Evolutionary conservation across 2,888 invertebrate species (phyloP), one percentile per base, ranked within the genome.

Genomic region (Pachydiplax longipennis): DNA sequence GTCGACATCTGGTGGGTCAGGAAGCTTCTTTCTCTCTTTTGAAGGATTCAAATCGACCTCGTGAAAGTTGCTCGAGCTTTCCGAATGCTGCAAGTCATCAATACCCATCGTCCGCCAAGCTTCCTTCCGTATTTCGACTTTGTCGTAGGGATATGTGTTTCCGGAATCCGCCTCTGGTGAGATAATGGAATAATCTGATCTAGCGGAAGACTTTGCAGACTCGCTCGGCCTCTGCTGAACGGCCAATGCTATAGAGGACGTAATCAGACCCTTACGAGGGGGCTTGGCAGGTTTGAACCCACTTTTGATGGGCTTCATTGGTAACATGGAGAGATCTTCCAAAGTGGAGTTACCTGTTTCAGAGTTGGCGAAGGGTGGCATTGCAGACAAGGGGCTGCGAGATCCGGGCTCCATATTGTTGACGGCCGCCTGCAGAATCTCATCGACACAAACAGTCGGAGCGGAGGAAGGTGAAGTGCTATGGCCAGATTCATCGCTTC

Each of bases 71-170:
- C 58, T 81, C 87, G 91, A 91, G 61, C 91, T 91, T 80, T 97
- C 97, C 0, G 95, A 96, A 93, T 97, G 97, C 91, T 96, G 96
- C 15, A 97, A 95, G 90, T 96, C 96, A 93, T 96, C 96, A 35
- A 97, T 95, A 0, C 97, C 97, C 91, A 97, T 94, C 0, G 97
- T 97, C 93, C 96, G 96, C 97, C 97, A 97, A 13, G 97, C 97
- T 92, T 97, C 96, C 92, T 95, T 96, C 91, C 97, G 95, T 10
- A 96, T 95, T 94, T 97, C 97, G 44, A 98, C 96, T 93, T 96
- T 95, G 93, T 98, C 97, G 93, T 97, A 97, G 93, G 96, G 80
- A 90, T 81, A 37, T 37, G 37, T 95, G 93, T 94, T 94, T 91
- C 94, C 93, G 81, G 90, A 40, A 92, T 94, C 94, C 18, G 93